Evolutionary conservation across 2,888 invertebrate species (phyloP), one percentile per base, ranked within the genome.

Genomic region (Tipula vernalis): DNA sequence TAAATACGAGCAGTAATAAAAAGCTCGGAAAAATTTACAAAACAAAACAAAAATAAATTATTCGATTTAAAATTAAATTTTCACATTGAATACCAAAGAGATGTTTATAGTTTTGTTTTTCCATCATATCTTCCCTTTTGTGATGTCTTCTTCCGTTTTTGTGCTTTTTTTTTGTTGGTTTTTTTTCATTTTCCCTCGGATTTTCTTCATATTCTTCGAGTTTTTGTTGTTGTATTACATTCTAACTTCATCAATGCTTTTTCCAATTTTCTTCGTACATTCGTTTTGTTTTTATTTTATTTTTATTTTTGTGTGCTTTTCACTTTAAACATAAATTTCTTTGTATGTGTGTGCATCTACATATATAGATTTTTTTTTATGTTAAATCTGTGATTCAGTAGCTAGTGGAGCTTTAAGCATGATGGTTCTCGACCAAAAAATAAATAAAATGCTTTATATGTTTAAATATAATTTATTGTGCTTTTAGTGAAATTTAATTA

Each of bases 41-140:
- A 51, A 71, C 39, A 39, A 39, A 39, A 39, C 39, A 39, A 39
- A 39, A 39, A 39, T 39, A 71, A 71, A 71, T 71, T 71, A 28
- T 71, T 71, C 71, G 71, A 71, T 71, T 71, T 71, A 71, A 71
- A 71, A 71, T 71, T 71, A 71, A 71, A 71, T 71, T 71, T 71
- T 71, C 71, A 71, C 71, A 28, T 71, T 71, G 71, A 71, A 71
- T 71, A 71, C 71, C 71, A 71, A 71, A 71, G 28, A 28, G 10
- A 71, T 71, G 18, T 71, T 71, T 71, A 71, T 71, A 71, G 71
- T 71, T 71, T 71, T 71, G 71, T 71, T 71, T 71, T 71, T 12
- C 71, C 28, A 71, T 71, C 18, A 28, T n/a, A 41, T 44, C 51
- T 57, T 57, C 51, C 5, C 15, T 5, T 15, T 15, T 15, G 6